Base-by-base conservation (phyloP, 2,797 vertebrate species). In the Heliangelus exortis region DNA sequence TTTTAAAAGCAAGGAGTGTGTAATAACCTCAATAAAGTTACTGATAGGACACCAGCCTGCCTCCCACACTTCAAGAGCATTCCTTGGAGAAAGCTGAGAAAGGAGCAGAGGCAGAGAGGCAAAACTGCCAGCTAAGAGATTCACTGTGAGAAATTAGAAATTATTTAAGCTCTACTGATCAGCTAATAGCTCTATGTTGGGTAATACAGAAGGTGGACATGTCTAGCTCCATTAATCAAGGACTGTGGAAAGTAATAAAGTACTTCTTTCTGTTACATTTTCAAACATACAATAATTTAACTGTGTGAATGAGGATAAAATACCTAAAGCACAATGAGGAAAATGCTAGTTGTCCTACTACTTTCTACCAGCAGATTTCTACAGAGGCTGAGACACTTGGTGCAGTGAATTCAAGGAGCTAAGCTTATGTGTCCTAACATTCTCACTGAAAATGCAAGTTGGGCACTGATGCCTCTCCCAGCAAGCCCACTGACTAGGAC, bases 1-100 rank as follows among this genome's bases (percentile, higher is more conserved):
- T 82, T 90, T 94, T 86, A 94, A 90, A 87, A 90, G 75, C 7
- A 12, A 92, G n/a, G 65, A 93, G 81, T 72, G 72, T 90, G 75
- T 61, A 93, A 58, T 54, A 93, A 90, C 61, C 73, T 45, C 81
- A 93, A 51, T 72, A 57, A 84, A 77, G 50, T 84, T 79, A 83
- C 85, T 92, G 84, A 93, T 65, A 87, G 71, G 57, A 87, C 1
- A 10, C 41, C 34, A 94, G 65, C n/a, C 84, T 72, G 65, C 89
- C 93, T 96, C 95, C 93, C 78, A 95, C 90, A 41, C 36, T 77
- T 61, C 39, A 85, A 87, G 17, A 92, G n/a, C 75, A 90, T 89
- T 95, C 82, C 73, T 51, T 50, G 53, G 39, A 61, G 81, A 82
- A 96, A 79, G 28, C 8, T 76, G 53, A 93, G 85, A 59, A 88